A percentile compares a stretch with the other conserved stretches of the same genome.
Conservation (phyloP, 2,113 vertebrate genomes). For the Machaerirhynchus nigripectus region DNA sequence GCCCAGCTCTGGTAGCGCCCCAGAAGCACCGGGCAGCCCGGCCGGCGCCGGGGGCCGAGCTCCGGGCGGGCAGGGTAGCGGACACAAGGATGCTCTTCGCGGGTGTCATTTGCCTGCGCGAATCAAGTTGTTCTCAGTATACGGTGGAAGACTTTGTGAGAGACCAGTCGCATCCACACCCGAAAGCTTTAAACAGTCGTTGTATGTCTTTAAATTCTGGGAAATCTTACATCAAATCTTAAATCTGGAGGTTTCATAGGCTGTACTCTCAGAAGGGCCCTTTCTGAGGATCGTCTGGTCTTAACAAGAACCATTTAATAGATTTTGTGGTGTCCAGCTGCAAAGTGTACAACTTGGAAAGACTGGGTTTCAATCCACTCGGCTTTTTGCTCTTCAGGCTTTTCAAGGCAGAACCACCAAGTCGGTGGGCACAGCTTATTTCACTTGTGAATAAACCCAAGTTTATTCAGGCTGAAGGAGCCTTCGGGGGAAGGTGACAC, state of each 20-base stretch:
- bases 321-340: neutral
- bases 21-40: neutral
- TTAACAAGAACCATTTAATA: neutral
- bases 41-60: neutral
- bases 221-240: neutral
- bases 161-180: neutral
- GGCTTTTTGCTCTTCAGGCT: neutral
- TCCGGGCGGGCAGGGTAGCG: neutral
- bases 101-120: too few relatives aligned
- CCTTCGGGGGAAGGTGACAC: neutral
- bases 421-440: neutral
- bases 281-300: neutral
- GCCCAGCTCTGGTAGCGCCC: neutral
- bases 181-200: neutral
- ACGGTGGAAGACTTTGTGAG: neutral
- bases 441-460: neutral
- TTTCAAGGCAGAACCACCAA: neutral
- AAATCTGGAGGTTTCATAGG: neutral
- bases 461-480: neutral
- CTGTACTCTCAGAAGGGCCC: neutral
- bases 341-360: neutral
- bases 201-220: neutral
- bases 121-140: neutral
- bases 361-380: rapidly evolving
- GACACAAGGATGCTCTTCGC: neutral